Conservation (phyloP, 2,888 invertebrate species). For the Quadroppia sp. region DNA sequence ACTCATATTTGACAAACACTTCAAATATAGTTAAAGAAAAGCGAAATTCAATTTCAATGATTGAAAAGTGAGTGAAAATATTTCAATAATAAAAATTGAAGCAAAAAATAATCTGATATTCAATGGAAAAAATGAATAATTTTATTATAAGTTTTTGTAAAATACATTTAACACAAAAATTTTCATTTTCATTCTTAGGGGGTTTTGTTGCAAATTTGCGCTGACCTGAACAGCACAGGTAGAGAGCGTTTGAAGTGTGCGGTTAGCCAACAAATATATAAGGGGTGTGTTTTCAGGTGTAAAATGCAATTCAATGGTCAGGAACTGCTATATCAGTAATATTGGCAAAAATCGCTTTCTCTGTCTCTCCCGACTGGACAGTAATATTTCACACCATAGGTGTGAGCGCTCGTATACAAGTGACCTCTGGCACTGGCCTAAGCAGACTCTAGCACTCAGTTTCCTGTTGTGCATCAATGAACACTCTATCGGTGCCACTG, state of each 20-base stretch:
- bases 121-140: no score
- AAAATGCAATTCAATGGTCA: neutral
- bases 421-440: neutral
- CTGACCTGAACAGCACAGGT: neutral
- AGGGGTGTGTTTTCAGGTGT: neutral
- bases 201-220: no score
- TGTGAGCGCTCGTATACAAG: neutral
- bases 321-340: neutral
- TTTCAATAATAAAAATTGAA: no score
- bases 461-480: conserved; percentile 19
- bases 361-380: no score
- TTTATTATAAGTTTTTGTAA: no score
- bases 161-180: no score
- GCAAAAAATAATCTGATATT: no score
- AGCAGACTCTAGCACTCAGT: neutral
- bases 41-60: no score
- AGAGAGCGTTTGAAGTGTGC: conserved; percentile 11
- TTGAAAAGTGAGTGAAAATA: no score
- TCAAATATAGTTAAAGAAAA: no score
- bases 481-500: neutral
- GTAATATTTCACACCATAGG: neutral
- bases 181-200: no score
- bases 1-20: no score
- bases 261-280: neutral
- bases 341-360: neutral